phyloP scores from a whole-genome alignment of 35 echinoderm and acorn worm species.

The Amphiura filiformis region DNA sequence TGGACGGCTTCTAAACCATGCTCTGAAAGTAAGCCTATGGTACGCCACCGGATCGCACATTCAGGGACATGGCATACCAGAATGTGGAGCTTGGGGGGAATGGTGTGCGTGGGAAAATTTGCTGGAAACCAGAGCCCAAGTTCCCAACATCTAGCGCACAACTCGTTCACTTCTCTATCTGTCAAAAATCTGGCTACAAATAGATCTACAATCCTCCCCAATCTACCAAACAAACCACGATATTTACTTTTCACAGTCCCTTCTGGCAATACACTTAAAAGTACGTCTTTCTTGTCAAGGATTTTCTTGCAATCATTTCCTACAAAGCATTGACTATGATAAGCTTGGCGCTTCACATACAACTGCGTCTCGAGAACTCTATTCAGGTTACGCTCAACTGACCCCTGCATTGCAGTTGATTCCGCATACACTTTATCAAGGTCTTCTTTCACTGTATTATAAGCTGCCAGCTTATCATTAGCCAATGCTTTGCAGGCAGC shows the following conservation, averaged over 20 bases:
- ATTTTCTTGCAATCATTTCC: background rate
- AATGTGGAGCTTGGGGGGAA: background rate
- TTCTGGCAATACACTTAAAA: background rate
- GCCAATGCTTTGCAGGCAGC: background rate
- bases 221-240: background rate
- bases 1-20: background rate
- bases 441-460: background rate
- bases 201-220: slow-evolving; percentile 26
- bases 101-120: background rate
- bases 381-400: background rate
- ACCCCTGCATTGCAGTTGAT: background rate
- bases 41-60: background rate
- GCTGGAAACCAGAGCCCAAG: background rate
- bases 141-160: slow-evolving; percentile 31
- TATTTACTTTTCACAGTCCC: background rate
- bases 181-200: slow-evolving; percentile 30
- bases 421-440: background rate
- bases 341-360: background rate
- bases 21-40: background rate
- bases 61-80: background rate
- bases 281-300: background rate
- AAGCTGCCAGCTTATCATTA: background rate
- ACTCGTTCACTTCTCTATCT: slow-evolving; percentile 11
- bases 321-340: slow-evolving; percentile 2
- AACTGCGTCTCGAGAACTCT: background rate